These are phyloP conservation scores for Lucinisca nassula DNA, from an alignment of 2,888 invertebrate species.

Conservation along the genomic window DNA sequence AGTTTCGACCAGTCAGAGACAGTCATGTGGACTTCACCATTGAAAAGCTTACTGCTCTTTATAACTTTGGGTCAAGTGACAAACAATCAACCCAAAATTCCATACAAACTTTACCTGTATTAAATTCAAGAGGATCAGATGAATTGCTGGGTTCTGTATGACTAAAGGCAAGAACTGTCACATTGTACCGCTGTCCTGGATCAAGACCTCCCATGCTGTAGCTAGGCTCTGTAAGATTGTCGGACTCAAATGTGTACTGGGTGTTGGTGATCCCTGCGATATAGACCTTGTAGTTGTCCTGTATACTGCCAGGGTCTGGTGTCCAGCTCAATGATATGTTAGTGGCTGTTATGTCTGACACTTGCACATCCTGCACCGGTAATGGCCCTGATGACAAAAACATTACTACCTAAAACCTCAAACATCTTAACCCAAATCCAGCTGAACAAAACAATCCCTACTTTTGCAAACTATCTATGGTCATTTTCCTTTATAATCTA, in stretches of 20 bases:
- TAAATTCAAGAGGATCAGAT: constrained; percentile 66
- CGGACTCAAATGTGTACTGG: constrained; percentile 32
- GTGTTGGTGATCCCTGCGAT: constrained; percentile 46
- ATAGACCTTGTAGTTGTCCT: constrained; percentile 55
- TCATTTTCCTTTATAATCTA: no score
- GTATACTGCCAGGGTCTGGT: constrained; percentile 59
- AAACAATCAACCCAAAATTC: no score
- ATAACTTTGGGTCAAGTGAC: no score
- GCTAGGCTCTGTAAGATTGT: constrained; percentile 36
- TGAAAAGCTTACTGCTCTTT: no score
- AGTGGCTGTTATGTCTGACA: constrained; percentile 39
- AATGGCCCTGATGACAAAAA: constrained; percentile 74
- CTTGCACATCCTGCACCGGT: constrained; percentile 59
- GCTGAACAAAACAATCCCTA: no score
- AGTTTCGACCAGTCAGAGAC: no score
- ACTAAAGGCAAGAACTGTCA: constrained; percentile 74
- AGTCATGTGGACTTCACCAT: no score
- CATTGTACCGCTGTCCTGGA: constrained; percentile 73
- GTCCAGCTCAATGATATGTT: constrained; percentile 66
- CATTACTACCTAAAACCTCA: no score
- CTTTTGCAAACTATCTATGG: no score
- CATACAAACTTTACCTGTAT: constrained; percentile 79
- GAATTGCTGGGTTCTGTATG: constrained; percentile 69
- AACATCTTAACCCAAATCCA: no score
- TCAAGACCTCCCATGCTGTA: constrained; percentile 69